Base-by-base conservation (phyloP, 2,797 vertebrate species). In the Apodemus agrarius region DNA sequence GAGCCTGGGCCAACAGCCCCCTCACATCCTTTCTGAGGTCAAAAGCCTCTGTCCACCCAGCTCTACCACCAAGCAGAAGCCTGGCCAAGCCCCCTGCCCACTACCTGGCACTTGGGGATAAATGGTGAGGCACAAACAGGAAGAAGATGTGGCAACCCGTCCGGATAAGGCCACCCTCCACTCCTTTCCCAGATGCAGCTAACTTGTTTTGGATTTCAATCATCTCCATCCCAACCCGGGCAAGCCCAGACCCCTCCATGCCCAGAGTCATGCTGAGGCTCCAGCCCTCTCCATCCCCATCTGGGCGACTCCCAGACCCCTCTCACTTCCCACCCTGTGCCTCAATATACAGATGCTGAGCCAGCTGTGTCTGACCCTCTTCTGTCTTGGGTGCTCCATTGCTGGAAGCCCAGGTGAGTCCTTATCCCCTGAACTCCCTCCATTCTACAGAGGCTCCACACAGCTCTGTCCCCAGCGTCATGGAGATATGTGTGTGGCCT, bases 341-440 rank as follows among this genome's bases (percentile, higher is more conserved):
- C 57, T 29, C 26, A 10, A 67, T 40, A 43, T 29, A 16, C 74
- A 96, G 95, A 93, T 93, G 91, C 43, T 89, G 79, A 61, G 65
- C 37, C 49, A 81, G 63, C 46, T 89, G n/a, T 5, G 89, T 8
- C 49, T 89, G 79, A 80, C 14, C 4, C 65, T 92, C 59, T 12
- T 59, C 74, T 21, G 65, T 3, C 49, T 95, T 91, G 57, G 69
- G 34, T 46, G 31, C n/a, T 69, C 57, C 31, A 16, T 5, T 6
- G 37, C 72, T 13, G 13, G 13, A 31, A 49, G 22, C 17, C n/a
- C 46, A n/a, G 78, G 94, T 93, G 72, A 89, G 89, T 80, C 37
- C 37, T 52, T 4, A n/a, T 31, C 13, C 69, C 49, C 6, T 0
- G 2, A 5, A 1, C 6, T 2, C 14, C 24, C 6, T 78, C 4